phyloP scores from a whole-genome alignment of 2,797 vertebrate genomes.

The Myiotriccus ornatus region DNA sequence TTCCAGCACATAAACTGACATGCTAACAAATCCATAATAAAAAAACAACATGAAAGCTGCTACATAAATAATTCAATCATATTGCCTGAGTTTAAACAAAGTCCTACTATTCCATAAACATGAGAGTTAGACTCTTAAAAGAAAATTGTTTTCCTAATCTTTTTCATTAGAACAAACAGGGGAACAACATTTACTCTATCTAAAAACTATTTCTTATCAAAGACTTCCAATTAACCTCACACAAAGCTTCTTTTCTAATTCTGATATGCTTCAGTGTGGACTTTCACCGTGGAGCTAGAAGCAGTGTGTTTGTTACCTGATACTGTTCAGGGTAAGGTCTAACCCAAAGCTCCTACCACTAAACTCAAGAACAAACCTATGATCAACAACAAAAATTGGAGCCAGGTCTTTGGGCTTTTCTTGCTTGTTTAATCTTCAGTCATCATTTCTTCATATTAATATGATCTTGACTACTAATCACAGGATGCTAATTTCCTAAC shows the following conservation, averaged over 20 bases:
- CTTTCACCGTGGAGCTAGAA: background rate
- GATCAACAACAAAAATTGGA: background rate
- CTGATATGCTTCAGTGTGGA: background rate
- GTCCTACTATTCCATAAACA: background rate
- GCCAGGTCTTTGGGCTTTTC: background rate
- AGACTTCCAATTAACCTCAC: background rate
- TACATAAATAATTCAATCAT: background rate
- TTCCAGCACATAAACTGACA: background rate
- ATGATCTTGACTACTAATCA: background rate
- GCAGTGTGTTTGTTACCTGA: background rate
- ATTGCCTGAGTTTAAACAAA: slow-evolving; percentile 3
- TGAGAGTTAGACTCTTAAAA: background rate
- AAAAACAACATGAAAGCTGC: background rate
- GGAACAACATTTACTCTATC: background rate
- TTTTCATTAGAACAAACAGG: background rate
- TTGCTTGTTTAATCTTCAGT: background rate
- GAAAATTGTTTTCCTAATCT: background rate
- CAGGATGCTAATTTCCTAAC: background rate
- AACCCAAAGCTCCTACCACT: background rate
- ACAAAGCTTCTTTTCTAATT: background rate
- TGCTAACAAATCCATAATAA: background rate
- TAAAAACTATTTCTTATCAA: background rate
- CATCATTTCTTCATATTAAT: background rate
- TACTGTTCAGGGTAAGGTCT: background rate
- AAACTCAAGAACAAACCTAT: background rate